Base-by-base conservation (phyloP, 1,140 invertebrate species). In the Drosophila kanapiae region DNA sequence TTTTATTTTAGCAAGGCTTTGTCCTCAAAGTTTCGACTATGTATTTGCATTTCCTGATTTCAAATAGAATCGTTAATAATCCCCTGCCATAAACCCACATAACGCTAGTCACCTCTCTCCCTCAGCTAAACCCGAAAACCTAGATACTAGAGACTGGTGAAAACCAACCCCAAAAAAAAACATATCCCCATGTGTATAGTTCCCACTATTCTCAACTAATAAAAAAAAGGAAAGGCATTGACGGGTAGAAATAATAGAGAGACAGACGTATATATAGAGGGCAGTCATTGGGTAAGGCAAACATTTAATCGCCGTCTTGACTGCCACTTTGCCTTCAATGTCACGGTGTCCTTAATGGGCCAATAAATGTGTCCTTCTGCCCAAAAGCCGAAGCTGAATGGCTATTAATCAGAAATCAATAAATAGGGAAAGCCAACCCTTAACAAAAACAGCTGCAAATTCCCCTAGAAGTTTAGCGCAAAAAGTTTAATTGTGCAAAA, bases 391-490 rank as follows among this genome's bases (percentile, higher is more conserved):
- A 23, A 23, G 23, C 51, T 37, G 38, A 37, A 29, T 27, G 60
- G 23, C 27, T 54, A 76, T 76, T 76, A 76, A 78, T 78, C 53
- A 78, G 51, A 78, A 78, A 78, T 78, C 76, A 70, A 78, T 78
- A 78, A 61, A 45, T 13, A 29, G 23, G 23, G 56, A 10, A 61
- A 77, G 35, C 31, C 18, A 13, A 37, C 18, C 33, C 13, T 18
- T 13, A 18, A 31, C 29, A 6, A 31, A n/a, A 42, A n/a, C 11
- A 54, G 56, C 33, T 40, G 72, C 10, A 42, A 75, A 64, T 56
- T 60, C 31, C 47, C 14, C 8, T 11, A 31, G 23, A 67, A 58
- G 40, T 45, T 75, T 40, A 18, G 62, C 48, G 48, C 31, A 68
- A 53, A 54, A 70, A 35, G 72, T 76, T 68, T 68, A 77, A 77